These are phyloP conservation scores for Sebastes variabilis DNA, from an alignment of 2,797 vertebrate genomes.

Conservation along the genomic window DNA sequence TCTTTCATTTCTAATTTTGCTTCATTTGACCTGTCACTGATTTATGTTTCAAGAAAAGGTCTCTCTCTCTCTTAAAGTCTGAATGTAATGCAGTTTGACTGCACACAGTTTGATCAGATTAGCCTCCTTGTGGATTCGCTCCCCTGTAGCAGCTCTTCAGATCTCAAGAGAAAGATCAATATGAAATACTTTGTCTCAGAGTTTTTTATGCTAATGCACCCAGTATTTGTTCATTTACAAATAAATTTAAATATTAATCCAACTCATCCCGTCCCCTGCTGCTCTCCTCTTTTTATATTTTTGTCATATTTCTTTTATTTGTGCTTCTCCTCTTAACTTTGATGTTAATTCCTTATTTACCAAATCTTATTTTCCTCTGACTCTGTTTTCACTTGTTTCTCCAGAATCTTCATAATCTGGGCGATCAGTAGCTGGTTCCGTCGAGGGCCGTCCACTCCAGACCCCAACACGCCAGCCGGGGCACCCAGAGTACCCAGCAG, in stretches of 20 bases:
- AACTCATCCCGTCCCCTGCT: not conserved
- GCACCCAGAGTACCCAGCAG: slow-evolving; percentile 90
- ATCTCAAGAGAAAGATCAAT: not conserved
- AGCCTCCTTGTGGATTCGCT: not conserved
- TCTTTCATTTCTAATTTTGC: not conserved
- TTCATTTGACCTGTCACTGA: not conserved
- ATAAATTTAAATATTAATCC: not conserved
- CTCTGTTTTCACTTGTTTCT: not conserved
- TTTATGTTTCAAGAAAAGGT: not conserved
- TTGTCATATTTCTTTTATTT: not conserved
- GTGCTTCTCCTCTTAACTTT: not conserved
- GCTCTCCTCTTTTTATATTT: not conserved
- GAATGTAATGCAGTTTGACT: slow-evolving; percentile 20
- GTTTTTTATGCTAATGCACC: not conserved
- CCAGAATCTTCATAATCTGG: slow-evolving; percentile 97
- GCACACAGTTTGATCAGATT: slow-evolving; percentile 27
- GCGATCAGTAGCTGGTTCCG: slow-evolving; percentile 98
- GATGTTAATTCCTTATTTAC: not conserved
- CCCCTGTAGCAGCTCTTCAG: not conserved
- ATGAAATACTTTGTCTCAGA: not conserved
- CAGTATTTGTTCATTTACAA: not conserved
- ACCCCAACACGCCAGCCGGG: slow-evolving; percentile 86
- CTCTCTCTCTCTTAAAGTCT: not conserved
- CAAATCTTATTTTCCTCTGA: not conserved
- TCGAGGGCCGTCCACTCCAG: slow-evolving; percentile 90